These are phyloP conservation scores for Solenopsis fugax DNA, from an alignment of 1,140 invertebrate genomes.

Conservation along the genomic window DNA sequence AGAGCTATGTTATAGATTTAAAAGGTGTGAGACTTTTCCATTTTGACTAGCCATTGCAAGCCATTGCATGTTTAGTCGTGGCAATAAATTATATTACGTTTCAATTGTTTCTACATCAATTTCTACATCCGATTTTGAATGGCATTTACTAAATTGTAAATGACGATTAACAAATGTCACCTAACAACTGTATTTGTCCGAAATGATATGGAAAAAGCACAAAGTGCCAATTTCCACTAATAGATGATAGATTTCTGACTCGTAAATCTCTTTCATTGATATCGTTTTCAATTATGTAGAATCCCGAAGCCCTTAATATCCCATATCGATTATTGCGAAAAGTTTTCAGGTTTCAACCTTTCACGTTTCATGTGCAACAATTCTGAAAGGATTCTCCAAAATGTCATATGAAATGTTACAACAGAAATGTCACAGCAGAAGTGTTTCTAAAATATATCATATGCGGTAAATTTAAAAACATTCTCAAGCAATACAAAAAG, in stretches of 20 bases:
- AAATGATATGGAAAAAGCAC: slow-evolving; percentile 8
- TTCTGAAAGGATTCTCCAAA: no score
- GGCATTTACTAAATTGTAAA: slow-evolving; percentile 21
- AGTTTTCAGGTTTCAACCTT: no score
- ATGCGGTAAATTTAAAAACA: no score
- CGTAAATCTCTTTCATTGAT: not conserved
- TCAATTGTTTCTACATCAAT: slow-evolving; percentile 39
- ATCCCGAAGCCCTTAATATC: not conserved
- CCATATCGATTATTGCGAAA: no score
- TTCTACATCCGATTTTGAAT: not conserved
- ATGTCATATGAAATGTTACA: no score
- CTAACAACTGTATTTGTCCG: not conserved
- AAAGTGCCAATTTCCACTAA: not conserved
- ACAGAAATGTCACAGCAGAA: no score
- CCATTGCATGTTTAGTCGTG: not conserved
- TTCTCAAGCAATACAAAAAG: no score
- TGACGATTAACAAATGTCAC: not conserved
- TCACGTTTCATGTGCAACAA: no score
- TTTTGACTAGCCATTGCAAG: not conserved
- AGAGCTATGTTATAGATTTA: slow-evolving; percentile 1
- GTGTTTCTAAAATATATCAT: no score
- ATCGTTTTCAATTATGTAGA: not conserved
- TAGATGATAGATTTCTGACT: not conserved
- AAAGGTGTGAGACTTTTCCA: not conserved
- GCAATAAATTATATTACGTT: slow-evolving; percentile 14